Conservation (phyloP, 23 tunicate species). For the Halocynthia aurantium region DNA sequence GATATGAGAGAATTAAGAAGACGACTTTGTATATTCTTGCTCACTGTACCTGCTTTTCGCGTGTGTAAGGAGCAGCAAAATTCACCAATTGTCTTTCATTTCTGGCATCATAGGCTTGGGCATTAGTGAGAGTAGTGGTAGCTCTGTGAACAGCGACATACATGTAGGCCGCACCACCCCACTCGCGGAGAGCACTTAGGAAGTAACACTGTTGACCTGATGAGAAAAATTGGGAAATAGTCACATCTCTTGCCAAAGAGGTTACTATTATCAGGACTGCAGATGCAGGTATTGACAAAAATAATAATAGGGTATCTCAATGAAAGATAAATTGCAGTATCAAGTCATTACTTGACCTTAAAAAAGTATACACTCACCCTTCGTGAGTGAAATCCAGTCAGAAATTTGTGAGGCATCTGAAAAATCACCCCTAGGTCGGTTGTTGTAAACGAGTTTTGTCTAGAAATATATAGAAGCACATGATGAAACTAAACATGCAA, state of each 20-base stretch:
- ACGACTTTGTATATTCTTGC: no score
- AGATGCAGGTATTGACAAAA: no score
- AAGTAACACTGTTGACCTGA: constrained; percentile 40
- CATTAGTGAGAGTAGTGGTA: constrained; percentile 21
- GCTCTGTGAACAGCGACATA: constrained; percentile 35
- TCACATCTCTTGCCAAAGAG: no score
- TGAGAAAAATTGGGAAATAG: background rate
- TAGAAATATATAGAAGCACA: background rate
- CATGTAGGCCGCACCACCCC: constrained; percentile 11
- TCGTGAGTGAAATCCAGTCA: constrained; percentile 4
- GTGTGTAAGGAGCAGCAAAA: constrained; percentile 15
- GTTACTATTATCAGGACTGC: no score
- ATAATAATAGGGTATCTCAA: no score
- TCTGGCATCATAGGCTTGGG: constrained; percentile 24
- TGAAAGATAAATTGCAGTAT: no score
- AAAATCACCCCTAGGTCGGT: background rate
- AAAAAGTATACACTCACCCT: background rate
- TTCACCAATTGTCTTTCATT: constrained; percentile 32
- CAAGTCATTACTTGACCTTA: no score
- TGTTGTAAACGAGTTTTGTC: constrained; percentile 14
- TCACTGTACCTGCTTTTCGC: constrained; percentile 29
- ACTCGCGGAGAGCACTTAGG: constrained; percentile 6
- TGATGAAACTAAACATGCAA: background rate
- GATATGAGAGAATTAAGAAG: no score
- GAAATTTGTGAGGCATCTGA: background rate